Evolutionary conservation across 2,888 invertebrate genomes (phyloP).

Genomic region (Chymomyza caudatula): DNA sequence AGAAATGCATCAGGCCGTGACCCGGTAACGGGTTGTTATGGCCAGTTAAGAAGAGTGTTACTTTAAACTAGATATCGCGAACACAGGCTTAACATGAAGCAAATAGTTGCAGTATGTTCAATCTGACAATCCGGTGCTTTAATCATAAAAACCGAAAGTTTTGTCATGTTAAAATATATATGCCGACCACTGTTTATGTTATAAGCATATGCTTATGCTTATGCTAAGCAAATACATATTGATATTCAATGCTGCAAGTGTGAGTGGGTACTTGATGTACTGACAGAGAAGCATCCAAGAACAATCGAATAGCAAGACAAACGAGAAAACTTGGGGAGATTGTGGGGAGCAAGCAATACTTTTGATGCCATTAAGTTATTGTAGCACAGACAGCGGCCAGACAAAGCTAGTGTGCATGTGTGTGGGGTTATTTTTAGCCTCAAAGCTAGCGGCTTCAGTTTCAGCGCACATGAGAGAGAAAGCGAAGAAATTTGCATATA

Average conservation of each 20-base stretch:
- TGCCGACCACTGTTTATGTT: no score
- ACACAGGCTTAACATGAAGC: no score
- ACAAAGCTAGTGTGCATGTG: conserved; percentile 17
- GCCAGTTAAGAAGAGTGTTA: no score
- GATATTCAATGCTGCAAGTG: background rate
- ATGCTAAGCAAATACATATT: conserved; percentile 9
- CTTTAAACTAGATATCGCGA: no score
- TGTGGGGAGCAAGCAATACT: conserved; percentile 45
- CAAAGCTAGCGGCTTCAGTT: no score
- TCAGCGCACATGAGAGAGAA: background rate
- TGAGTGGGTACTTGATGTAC: conserved; percentile 26
- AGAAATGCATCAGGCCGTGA: no score
- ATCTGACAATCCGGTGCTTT: no score
- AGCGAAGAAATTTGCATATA: background rate
- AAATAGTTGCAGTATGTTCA: no score
- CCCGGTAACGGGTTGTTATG: no score
- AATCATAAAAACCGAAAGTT: no score
- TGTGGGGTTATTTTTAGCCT: background rate
- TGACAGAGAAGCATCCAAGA: conserved; percentile 7
- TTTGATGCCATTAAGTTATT: background rate
- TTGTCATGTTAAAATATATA: no score
- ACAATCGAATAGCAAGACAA: conserved; percentile 53
- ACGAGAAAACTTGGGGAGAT: conserved; percentile 40
- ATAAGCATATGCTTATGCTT: no score
- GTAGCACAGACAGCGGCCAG: conserved; percentile 31